Conservation (phyloP, 2,113 vertebrate species). For the Progne subis region DNA sequence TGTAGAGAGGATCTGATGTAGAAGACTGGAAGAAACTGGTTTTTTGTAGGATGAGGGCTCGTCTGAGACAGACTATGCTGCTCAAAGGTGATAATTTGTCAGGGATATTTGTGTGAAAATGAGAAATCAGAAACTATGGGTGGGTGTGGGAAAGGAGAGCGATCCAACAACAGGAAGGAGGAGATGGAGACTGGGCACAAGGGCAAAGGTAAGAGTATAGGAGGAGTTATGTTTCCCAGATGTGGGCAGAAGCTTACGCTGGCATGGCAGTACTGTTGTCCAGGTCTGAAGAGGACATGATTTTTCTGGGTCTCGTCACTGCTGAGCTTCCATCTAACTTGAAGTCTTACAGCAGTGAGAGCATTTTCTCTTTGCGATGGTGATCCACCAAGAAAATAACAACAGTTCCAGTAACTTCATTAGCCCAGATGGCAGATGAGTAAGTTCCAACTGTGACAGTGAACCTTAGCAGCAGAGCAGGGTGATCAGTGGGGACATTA, state of each 20-base stretch:
- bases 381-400: not conserved
- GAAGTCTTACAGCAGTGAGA: not conserved
- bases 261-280: not conserved
- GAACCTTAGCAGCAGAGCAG: not conserved
- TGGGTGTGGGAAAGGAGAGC: not conserved
- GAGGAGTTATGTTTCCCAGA: rapidly evolving
- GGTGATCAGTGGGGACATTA: not conserved
- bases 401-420: not conserved
- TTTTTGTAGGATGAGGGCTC: not conserved
- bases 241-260: not conserved
- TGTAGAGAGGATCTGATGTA: not conserved
- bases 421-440: not conserved
- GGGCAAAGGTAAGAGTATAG: not conserved
- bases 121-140: not conserved
- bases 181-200: not conserved
- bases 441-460: not conserved
- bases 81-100: not conserved
- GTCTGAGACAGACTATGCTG: not conserved
- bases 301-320: not conserved
- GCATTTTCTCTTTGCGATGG: not conserved
- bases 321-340: not conserved
- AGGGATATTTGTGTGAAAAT: not conserved
- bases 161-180: not conserved
- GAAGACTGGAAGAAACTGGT: not conserved
- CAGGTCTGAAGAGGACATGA: not conserved